phyloP scores from a whole-genome alignment of 2,113 vertebrate genomes.

The Colistium nudipinnis region DNA sequence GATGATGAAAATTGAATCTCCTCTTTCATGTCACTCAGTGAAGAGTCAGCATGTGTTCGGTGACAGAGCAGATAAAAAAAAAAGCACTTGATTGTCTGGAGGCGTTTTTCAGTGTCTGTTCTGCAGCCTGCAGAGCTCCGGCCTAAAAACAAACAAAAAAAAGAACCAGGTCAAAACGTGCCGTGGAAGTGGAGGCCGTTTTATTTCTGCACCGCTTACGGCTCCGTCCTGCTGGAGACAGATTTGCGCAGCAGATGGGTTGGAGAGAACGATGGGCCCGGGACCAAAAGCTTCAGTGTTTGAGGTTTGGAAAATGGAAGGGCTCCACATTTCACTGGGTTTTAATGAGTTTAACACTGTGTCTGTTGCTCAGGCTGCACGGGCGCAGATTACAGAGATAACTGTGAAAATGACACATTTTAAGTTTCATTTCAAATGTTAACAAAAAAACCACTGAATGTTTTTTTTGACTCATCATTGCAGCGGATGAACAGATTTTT shows the following conservation, averaged over 20 bases:
- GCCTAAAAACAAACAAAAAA: too few species aligned
- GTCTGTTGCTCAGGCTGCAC: not conserved
- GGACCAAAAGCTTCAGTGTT: not conserved
- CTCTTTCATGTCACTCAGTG: constrained; percentile 12
- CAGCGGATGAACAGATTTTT: not conserved
- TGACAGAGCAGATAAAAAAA: constrained; percentile 52
- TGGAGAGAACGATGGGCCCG: not conserved
- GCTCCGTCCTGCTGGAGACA: constrained; percentile 40
- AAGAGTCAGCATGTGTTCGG: constrained; percentile 30
- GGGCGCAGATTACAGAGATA: not conserved
- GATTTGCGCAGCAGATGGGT: constrained; percentile 9
- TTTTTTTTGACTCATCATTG: too few species aligned
- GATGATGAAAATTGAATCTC: not conserved
- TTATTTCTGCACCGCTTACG: constrained; percentile 47
- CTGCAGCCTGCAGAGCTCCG: constrained; percentile 44
- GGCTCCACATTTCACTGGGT: not conserved
- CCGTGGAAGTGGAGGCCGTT: constrained; percentile 32
- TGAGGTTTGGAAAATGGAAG: not conserved
- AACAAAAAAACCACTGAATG: too few species aligned
- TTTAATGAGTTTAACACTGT: not conserved
- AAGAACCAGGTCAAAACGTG: constrained; percentile 66
- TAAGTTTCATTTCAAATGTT: too few species aligned
- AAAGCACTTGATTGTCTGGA: constrained; percentile 58
- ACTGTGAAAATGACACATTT: not conserved
- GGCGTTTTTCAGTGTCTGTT: constrained; percentile 66